Evolutionary conservation across 2,888 invertebrate species (phyloP).

Genomic region (Eurois occulta): DNA sequence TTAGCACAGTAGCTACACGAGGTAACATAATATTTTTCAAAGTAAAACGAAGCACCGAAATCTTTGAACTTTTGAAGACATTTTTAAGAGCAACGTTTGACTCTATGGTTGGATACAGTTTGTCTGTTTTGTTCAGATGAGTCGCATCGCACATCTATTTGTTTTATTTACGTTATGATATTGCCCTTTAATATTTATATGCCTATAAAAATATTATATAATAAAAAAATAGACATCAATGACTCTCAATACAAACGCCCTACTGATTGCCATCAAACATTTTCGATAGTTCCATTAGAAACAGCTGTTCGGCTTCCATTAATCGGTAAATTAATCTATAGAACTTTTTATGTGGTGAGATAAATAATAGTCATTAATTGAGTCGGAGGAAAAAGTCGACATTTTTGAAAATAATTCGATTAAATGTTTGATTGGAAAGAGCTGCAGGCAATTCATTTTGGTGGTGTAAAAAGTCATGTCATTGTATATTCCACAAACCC

Average conservation of each 20-base stretch:
- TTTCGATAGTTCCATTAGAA: conserved; percentile 78
- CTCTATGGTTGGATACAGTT: neutral
- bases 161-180: conserved; percentile 6
- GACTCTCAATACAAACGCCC: conserved; percentile 61
- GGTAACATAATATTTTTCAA: neutral
- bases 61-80: neutral
- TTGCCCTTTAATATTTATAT: conserved; percentile 19
- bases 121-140: neutral
- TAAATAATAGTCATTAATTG: conserved; percentile 57
- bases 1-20: neutral
- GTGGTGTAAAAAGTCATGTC: neutral
- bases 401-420: conserved; percentile 37
- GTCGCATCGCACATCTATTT: neutral
- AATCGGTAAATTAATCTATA: conserved; percentile 76
- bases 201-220: conserved; percentile 20
- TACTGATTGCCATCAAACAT: conserved; percentile 73
- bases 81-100: neutral
- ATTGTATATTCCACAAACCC: neutral
- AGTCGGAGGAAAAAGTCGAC: conserved; percentile 23
- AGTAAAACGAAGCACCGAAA: neutral
- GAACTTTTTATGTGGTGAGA: conserved; percentile 58
- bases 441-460: neutral
- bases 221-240: conserved; percentile 45
- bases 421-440: conserved; percentile 30
- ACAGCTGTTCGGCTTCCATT: conserved; percentile 79